Evolutionary conservation across 2,888 invertebrate genomes (phyloP).

Genomic region (Yponomeuta cagnagella): DNA sequence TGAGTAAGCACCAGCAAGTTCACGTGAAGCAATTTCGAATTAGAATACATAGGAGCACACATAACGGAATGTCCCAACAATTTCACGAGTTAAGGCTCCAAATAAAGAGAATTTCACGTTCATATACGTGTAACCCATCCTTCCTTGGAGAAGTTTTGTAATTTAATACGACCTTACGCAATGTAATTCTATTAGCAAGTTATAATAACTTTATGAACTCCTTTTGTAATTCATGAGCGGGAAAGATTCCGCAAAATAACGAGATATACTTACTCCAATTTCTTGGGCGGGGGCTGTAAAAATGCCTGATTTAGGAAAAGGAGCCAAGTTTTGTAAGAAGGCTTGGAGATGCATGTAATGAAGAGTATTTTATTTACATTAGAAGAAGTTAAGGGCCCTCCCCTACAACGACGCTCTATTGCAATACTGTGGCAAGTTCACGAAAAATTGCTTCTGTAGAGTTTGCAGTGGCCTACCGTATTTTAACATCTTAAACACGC

Average conservation of each 20-base stretch:
- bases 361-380: too few species aligned
- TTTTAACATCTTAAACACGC: too few species aligned
- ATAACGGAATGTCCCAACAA: constrained; percentile 1
- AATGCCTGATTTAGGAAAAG: neutral
- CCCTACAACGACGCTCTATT: too few species aligned
- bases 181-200: constrained; percentile 14
- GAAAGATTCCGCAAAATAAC: constrained; percentile 9
- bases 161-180: constrained; percentile 9
- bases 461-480: too few species aligned
- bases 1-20: neutral
- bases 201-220: constrained; percentile 13
- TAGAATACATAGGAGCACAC: neutral
- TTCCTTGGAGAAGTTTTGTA: constrained; percentile 12
- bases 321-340: neutral
- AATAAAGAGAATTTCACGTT: neutral
- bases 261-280: neutral
- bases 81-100: neutral
- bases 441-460: too few species aligned
- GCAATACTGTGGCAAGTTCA: too few species aligned
- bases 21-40: neutral
- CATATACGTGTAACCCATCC: constrained; percentile 15
- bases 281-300: neutral
- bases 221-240: constrained; percentile 7
- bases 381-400: too few species aligned
- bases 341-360: neutral